Evolutionary conservation across 2,888 invertebrate species (phyloP), one percentile per base, ranked within the genome.

Genomic region (Xylota segnis): DNA sequence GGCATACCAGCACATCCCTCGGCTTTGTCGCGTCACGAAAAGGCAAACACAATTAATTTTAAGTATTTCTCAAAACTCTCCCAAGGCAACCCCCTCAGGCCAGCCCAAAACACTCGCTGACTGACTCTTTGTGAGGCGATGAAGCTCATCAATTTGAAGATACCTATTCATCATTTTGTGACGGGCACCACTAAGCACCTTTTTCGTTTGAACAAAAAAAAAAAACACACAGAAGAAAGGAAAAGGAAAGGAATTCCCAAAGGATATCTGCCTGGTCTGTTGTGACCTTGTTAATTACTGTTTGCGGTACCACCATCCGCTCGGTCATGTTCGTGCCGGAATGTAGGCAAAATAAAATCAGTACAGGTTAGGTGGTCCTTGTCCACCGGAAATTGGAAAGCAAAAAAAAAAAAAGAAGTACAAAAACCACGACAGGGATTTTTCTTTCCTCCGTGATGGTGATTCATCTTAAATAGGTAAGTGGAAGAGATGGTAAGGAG

Each of bases 231-330:
- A n/a, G n/a, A n/a, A n/a, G n/a, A n/a, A n/a, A 45, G n/a, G 29
- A 54, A 37, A n/a, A 52, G 1, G 2, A 43, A 27, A 29, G 7
- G 47, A 16, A 58, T n/a, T n/a, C 59, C 10, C 14, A 68, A 52
- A 54, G 40, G 43, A 63, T 59, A 40, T 59, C 52, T 52, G 34
- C 37, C 23, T 70, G 66, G 40, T 23, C 5, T 27, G 9, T n/a
- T 18, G 16, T 40, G 59, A 50, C 32, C 77, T 78, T 75, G 74
- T 79, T 84, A 84, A 84, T 84, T 79, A 75, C 74, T 81, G 43
- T 79, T 78, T 83, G 56, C 34, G 63, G 34, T 23, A 61, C 40
- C 45, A 58, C 16, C 70, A 68, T 34, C 56, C 29, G 27, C 14
- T 56, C 45, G 45, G 68, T 74, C 56, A 70, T 58, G 84, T 79